These are phyloP conservation scores for Paguma larvata DNA, from an alignment of 2,797 vertebrate genomes.

Conservation along the genomic window DNA sequence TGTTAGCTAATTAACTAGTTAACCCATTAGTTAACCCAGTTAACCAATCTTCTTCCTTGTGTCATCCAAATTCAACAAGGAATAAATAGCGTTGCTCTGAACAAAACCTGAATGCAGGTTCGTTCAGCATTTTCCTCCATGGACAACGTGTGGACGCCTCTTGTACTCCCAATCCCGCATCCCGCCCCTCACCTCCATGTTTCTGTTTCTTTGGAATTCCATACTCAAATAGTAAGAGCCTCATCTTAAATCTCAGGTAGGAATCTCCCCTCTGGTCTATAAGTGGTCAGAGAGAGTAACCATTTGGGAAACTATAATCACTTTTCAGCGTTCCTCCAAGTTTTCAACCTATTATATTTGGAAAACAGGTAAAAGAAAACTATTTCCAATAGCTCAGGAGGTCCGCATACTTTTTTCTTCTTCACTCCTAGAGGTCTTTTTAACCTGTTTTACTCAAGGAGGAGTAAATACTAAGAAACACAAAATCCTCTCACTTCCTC, in stretches of 20 bases:
- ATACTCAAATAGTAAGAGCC: background rate
- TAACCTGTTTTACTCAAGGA: slow-evolving; percentile 58
- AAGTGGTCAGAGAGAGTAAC: background rate
- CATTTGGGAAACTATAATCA: slow-evolving; percentile 1
- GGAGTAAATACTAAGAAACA: slow-evolving; percentile 8
- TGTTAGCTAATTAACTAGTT: too few relatives aligned
- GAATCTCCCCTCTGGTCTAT: background rate
- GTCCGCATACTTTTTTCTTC: slow-evolving; percentile 41
- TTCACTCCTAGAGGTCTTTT: slow-evolving; percentile 12
- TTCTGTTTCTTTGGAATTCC: slow-evolving; percentile 42
- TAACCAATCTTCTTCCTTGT: slow-evolving; percentile 79
- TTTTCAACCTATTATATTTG: slow-evolving; percentile 51
- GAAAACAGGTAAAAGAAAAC: background rate
- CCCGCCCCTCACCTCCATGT: background rate
- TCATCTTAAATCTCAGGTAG: background rate
- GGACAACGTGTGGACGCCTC: background rate
- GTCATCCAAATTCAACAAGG: slow-evolving; percentile 83
- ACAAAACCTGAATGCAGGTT: slow-evolving; percentile 77
- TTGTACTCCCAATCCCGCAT: background rate
- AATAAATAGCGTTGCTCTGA: slow-evolving; percentile 83
- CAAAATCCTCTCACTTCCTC: slow-evolving; percentile 22
- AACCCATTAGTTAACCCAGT: slow-evolving; percentile 9
- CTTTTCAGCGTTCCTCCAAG: slow-evolving; percentile 55
- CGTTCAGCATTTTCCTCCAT: background rate
- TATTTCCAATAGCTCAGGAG: background rate